Evolutionary conservation across 2,113 vertebrate genomes (phyloP), one percentile per base, ranked within the genome.

Genomic region (Hemicordylus capensis): DNA sequence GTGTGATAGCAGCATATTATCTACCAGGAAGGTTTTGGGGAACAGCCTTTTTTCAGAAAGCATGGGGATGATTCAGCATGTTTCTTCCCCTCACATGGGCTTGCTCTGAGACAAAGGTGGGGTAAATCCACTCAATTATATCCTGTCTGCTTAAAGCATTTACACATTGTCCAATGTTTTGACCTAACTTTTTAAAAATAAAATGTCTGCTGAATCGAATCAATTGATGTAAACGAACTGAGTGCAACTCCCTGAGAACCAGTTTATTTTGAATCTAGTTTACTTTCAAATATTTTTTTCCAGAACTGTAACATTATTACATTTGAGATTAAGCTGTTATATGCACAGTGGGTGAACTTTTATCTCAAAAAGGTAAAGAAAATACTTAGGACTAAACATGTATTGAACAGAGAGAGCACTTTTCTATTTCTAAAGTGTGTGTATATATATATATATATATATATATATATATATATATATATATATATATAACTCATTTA

Each of bases 141-240:
- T 67, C 1, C 1, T 83, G 1, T 85, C 82, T 88, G 81, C 85
- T 89, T 90, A 19, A 90, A 89, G 37, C 86, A 87, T 82, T 87
- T 92, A 92, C 91, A 22, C 48, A 73, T 83, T 90, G 19, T 88
- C 64, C 86, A 74, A 87, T 78, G 78, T 89, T 80, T 87, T 88
- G 69, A 88, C 88, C 94, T 89, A 87, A 84, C 89, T 90, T 94
- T 93, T 92, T 51, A 67, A 51, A 80, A 91, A 82, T 93, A 90
- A 88, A 94, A 91, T 88, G 64, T 87, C 88, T 88, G 84, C 79
- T 91, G 91, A 83, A 73, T 81, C 81, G 91, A 83, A 73, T 81
- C 81, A 85, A 88, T 87, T 93, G 89, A 93, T 87, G 91, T 93
- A 93, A 86, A 86, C 95, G 88, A 89, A 84, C 81, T 88, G 90